A percentile compares a stretch with the other conserved stretches of the same genome.
Evolutionary conservation across 2,113 vertebrate species (phyloP).

Genomic region (Melanostigma gelatinosum): DNA sequence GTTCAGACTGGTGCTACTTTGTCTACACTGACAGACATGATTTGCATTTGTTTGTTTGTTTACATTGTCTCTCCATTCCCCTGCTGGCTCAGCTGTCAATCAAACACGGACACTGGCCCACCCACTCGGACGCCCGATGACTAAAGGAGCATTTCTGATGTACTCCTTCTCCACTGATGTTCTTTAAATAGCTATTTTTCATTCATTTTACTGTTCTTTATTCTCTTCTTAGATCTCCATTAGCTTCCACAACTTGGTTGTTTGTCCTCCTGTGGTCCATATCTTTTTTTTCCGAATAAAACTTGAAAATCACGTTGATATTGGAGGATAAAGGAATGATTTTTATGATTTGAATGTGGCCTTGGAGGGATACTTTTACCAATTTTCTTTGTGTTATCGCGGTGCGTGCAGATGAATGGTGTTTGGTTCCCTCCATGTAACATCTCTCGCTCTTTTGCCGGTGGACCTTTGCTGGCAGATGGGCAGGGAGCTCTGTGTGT

Average conservation of each 20-base stretch:
- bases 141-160: neutral
- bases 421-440: neutral
- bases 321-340: neutral
- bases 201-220: neutral
- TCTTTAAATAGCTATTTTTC: neutral
- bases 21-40: neutral
- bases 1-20: neutral
- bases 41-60: neutral
- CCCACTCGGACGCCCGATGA: neutral
- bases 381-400: neutral
- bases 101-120: neutral
- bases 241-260: neutral
- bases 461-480: neutral
- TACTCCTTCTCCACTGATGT: neutral
- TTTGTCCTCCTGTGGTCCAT: neutral
- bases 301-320: neutral
- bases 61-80: neutral
- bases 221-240: neutral
- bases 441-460: neutral
- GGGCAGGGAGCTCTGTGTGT: neutral
- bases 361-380: neutral
- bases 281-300: neutral
- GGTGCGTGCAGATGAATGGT: neutral
- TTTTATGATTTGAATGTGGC: neutral
- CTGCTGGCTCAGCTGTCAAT: slow-evolving; percentile 9